These are phyloP conservation scores for Ptychochromis oligacanthus DNA, from an alignment of 2,113 vertebrate genomes.

Conservation along the genomic window DNA sequence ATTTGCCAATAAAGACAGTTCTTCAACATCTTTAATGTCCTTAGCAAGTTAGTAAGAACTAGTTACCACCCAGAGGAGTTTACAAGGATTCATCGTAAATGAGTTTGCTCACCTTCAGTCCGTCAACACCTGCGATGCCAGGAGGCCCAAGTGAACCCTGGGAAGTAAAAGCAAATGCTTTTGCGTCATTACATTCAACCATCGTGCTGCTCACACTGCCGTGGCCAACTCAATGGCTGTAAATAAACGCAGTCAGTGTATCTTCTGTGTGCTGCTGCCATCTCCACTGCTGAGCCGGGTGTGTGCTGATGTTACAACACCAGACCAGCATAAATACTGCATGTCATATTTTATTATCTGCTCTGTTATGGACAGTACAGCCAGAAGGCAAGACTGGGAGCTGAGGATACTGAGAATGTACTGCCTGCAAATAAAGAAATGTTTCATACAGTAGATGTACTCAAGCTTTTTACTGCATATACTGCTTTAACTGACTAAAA, in stretches of 20 bases:
- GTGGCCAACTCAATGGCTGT: background rate
- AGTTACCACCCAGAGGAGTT: background rate
- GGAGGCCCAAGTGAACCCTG: slow-evolving; percentile 89
- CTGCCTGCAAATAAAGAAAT: background rate
- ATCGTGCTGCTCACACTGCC: background rate
- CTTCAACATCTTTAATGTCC: background rate
- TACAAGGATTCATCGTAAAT: background rate
- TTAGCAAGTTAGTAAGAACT: background rate
- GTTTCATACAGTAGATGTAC: background rate
- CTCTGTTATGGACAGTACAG: slow-evolving; percentile 18
- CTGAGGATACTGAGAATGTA: background rate
- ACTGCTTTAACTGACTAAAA: background rate
- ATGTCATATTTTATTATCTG: slow-evolving; percentile 40
- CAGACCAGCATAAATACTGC: slow-evolving; percentile 41
- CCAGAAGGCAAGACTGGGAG: background rate
- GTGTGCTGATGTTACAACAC: slow-evolving; percentile 9
- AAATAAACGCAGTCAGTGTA: background rate
- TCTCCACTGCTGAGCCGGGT: background rate
- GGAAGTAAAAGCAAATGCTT: slow-evolving; percentile 33
- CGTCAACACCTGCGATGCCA: slow-evolving; percentile 88
- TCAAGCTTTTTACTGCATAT: background rate
- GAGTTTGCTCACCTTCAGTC: slow-evolving; percentile 87
- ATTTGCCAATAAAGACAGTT: background rate
- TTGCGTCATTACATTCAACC: background rate
- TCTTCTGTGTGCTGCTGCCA: background rate